Evolutionary conservation across 2,113 vertebrate species (phyloP).

Genomic region (Gavia stellata): DNA sequence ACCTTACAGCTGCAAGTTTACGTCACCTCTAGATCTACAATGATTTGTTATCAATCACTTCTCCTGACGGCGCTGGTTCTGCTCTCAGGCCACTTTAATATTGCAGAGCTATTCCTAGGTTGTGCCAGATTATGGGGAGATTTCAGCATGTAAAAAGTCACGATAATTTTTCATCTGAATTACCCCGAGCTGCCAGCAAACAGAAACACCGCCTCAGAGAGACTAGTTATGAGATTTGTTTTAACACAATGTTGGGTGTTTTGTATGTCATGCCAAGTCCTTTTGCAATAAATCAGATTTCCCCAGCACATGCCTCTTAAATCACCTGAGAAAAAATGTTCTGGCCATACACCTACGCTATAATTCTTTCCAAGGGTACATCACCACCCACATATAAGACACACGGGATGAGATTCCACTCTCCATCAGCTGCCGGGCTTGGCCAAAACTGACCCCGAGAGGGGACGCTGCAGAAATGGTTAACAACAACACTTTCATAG

Average conservation of each 20-base stretch:
- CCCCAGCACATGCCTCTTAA: not conserved
- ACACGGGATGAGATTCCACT: rapidly evolving
- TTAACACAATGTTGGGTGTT: not conserved
- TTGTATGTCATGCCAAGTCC: not conserved
- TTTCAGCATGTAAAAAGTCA: not conserved
- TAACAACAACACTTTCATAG: not conserved
- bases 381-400: not conserved
- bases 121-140: not conserved
- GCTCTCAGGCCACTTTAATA: not conserved
- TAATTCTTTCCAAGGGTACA: not conserved
- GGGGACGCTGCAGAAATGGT: not conserved
- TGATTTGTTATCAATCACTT: not conserved
- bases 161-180: not conserved
- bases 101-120: not conserved
- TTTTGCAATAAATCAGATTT: not conserved
- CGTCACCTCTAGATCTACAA: not conserved
- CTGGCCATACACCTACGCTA: not conserved
- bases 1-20: not conserved
- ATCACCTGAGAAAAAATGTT: not conserved
- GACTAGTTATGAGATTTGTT: not conserved
- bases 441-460: not conserved
- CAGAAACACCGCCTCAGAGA: not conserved
- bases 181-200: not conserved
- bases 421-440: not conserved
- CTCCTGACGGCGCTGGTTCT: not conserved